Evolutionary conservation across 53 echinoderm and acorn worm genomes (phyloP).

Genomic region (Echinarachnius parma): DNA sequence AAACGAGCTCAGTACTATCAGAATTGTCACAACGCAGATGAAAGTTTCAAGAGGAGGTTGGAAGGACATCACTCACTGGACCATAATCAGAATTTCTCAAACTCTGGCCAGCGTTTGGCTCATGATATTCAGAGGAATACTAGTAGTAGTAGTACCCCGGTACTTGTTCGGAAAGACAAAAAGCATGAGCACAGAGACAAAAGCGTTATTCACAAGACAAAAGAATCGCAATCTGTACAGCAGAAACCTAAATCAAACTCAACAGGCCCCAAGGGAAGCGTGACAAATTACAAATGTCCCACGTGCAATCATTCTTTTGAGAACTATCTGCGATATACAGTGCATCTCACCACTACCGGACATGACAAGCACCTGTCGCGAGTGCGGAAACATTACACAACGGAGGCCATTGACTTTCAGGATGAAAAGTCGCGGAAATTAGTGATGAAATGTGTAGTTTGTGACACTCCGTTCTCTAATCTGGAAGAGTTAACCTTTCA

Average conservation of each 20-base stretch:
- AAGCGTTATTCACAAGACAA: slow-evolving; percentile 1
- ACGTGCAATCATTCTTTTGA: slow-evolving; percentile 48
- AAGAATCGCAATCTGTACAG: not conserved
- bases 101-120: not conserved
- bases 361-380: slow-evolving; percentile 76
- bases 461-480: slow-evolving; percentile 79
- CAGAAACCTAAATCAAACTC: slow-evolving; percentile 17
- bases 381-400: slow-evolving; percentile 44
- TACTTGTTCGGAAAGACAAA: slow-evolving; percentile 9
- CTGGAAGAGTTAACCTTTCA: slow-evolving; percentile 94
- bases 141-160: slow-evolving; percentile 3
- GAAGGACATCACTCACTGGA: too few species aligned
- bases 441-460: slow-evolving; percentile 92
- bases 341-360: slow-evolving; percentile 85
- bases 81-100: slow-evolving; percentile 40
- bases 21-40: too few species aligned
- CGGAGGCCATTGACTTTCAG: slow-evolving; percentile 42
- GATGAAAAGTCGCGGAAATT: slow-evolving; percentile 68
- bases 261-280: slow-evolving; percentile 5
- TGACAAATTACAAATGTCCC: slow-evolving; percentile 46
- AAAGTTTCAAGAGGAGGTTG: too few species aligned
- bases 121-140: slow-evolving; percentile 15
- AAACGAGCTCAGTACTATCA: slow-evolving; percentile 4
- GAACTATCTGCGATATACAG: slow-evolving; percentile 65
- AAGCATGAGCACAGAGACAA: slow-evolving; percentile 7